These are phyloP conservation scores for Adelphocoris suturalis DNA, from an alignment of 2,888 invertebrate genomes.

Conservation along the genomic window DNA sequence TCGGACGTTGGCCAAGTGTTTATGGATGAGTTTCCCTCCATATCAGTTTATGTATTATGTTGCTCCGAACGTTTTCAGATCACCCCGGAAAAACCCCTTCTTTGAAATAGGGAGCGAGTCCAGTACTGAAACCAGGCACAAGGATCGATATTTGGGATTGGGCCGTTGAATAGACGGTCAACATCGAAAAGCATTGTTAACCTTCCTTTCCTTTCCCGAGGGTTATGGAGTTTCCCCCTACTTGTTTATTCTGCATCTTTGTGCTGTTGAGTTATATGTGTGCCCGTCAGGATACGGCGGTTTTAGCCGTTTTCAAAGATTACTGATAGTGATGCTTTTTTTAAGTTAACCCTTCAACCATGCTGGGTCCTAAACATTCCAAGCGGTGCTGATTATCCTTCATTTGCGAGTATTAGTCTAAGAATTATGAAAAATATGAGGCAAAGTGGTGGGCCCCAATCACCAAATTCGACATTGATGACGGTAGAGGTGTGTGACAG, in stretches of 20 bases:
- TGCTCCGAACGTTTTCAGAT: not conserved
- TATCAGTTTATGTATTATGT: conserved; percentile 28
- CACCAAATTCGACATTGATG: too few relatives aligned
- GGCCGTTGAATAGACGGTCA: conserved; percentile 51
- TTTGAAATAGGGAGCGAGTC: conserved; percentile 1
- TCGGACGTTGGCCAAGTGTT: conserved; percentile 32
- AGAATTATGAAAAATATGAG: too few relatives aligned
- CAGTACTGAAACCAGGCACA: conserved; percentile 38
- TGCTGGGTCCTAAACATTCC: too few relatives aligned
- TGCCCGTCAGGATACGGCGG: too few relatives aligned
- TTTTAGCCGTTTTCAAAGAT: too few relatives aligned
- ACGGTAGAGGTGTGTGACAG: too few relatives aligned
- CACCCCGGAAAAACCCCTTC: not conserved
- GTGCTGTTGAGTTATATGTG: too few relatives aligned
- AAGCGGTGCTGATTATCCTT: too few relatives aligned
- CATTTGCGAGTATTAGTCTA: too few relatives aligned
- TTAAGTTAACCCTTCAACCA: too few relatives aligned
- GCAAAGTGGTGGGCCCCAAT: too few relatives aligned
- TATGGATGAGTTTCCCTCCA: conserved; percentile 33
- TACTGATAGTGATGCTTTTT: too few relatives aligned
- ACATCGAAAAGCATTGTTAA: conserved; percentile 45
- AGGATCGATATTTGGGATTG: conserved; percentile 49
- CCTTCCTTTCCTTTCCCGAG: conserved; percentile 9
- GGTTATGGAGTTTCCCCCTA: not conserved
- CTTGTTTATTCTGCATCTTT: not conserved